Conservation (phyloP, 2,113 vertebrate species). For the Cervus canadensis region DNA sequence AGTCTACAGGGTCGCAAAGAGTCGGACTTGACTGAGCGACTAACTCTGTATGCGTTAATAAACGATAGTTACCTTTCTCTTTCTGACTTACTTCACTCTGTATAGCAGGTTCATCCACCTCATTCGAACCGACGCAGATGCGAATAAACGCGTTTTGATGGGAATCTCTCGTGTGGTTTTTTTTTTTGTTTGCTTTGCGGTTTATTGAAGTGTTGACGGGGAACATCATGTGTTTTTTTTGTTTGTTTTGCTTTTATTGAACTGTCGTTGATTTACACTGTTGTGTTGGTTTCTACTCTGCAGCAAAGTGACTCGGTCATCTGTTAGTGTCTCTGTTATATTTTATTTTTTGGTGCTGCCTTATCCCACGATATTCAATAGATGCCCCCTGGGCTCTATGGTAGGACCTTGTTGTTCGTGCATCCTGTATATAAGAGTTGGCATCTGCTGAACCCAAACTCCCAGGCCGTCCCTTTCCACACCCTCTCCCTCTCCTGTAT, state of each 20-base stretch:
- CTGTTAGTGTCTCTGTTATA: too few species aligned
- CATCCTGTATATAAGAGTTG: not conserved
- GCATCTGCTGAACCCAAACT: not conserved
- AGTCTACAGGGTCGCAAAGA: not conserved
- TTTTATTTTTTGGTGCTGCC: accelerated
- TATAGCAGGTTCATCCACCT: not conserved
- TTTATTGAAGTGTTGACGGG: too few species aligned
- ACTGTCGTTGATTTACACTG: accelerated
- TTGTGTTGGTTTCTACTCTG: accelerated
- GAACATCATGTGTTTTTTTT: not conserved
- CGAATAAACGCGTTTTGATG: not conserved
- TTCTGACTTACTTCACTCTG: not conserved
- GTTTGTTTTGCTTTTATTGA: not conserved
- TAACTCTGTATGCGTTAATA: accelerated
- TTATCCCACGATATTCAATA: accelerated
- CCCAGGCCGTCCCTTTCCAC: not conserved
- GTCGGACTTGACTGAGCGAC: accelerated
- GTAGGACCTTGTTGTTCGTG: accelerated
- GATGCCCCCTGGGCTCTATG: not conserved
- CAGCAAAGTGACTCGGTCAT: accelerated
- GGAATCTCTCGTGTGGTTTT: not conserved
- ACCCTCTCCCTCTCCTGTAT: accelerated
- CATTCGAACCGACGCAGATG: not conserved
- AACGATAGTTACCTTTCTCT: not conserved
- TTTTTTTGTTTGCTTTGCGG: not conserved